Percentiles rank a stretch among this genome's conserved stretches.
phyloP scores from a whole-genome alignment of 92 coral and sea anemone species.

The Porites divaricata region DNA sequence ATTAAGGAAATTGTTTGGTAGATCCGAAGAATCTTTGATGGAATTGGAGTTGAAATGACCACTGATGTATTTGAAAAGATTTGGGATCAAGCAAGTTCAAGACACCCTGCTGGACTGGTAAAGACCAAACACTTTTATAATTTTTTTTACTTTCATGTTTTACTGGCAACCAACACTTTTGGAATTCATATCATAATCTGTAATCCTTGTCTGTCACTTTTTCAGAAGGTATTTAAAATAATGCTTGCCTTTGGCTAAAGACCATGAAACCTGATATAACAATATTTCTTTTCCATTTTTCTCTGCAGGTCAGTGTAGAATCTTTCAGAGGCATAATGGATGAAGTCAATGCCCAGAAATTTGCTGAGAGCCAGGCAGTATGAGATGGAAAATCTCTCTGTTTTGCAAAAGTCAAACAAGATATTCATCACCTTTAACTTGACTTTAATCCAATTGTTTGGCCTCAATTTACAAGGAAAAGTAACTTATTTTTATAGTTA shows the following conservation, averaged over 20 bases:
- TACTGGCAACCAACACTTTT: neutral
- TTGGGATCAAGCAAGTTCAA: constrained; percentile 86
- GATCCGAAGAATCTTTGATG: constrained; percentile 96
- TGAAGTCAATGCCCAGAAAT: constrained; percentile 80
- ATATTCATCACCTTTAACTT: neutral
- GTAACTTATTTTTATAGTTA: neutral
- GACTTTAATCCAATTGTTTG: neutral
- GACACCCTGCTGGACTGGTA: constrained; percentile 84
- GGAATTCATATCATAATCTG: neutral
- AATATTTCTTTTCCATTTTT: neutral
- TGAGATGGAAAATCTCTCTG: neutral
- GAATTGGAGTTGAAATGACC: constrained; percentile 96
- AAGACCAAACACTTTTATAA: neutral
- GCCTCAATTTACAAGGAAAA: neutral
- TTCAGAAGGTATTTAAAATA: no score
- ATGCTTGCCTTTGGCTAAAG: no score
- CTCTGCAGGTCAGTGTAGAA: constrained; percentile 88
- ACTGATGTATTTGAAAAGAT: constrained; percentile 86
- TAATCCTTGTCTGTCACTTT: no score
- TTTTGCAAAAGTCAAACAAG: neutral
- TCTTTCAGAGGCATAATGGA: constrained; percentile 93
- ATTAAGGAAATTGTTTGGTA: constrained; percentile 5
- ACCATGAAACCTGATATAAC: neutral
- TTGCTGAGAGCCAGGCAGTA: constrained; percentile 77
- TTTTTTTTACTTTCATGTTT: no score